These are phyloP conservation scores for Sinonovacula constricta DNA, from an alignment of 1,140 invertebrate genomes.

Conservation along the genomic window DNA sequence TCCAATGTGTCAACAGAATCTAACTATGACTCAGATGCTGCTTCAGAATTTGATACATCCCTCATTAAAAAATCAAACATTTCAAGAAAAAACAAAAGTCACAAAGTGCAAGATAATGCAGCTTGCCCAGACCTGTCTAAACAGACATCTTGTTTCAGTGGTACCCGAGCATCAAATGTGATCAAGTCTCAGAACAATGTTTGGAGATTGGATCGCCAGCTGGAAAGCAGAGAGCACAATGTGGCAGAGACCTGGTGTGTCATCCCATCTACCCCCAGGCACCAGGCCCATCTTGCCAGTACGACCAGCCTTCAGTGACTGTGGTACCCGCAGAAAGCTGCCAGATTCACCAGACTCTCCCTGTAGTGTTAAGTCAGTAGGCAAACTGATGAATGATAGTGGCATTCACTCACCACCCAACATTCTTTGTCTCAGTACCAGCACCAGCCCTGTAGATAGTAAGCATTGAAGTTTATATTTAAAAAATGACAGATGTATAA, in stretches of 20 bases:
- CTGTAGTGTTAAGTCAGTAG: slow-evolving; percentile 17
- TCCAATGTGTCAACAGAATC: background rate
- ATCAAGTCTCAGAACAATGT: slow-evolving; percentile 49
- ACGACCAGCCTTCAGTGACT: slow-evolving; percentile 49
- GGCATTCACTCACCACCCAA: slow-evolving; percentile 35
- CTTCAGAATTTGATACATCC: slow-evolving; percentile 39
- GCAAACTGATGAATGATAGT: slow-evolving; percentile 33
- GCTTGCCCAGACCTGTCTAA: no score
- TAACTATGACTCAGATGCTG: slow-evolving; percentile 10
- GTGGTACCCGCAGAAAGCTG: slow-evolving; percentile 25
- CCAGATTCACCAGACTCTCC: background rate
- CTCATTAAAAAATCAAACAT: slow-evolving; percentile 13
- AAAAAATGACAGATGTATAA: no score
- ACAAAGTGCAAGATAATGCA: no score
- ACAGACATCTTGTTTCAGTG: no score
- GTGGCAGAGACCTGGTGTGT: slow-evolving; percentile 27
- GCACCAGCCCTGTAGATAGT: slow-evolving; percentile 40
- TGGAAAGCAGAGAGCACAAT: slow-evolving; percentile 12
- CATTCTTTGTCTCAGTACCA: background rate
- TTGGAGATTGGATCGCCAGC: slow-evolving; percentile 1
- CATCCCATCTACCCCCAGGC: slow-evolving; percentile 5
- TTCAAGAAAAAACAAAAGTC: no score
- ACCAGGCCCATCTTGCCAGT: slow-evolving; percentile 3
- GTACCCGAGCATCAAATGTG: background rate
- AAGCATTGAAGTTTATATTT: no score